Percentiles rank a stretch among this genome's conserved stretches.
Evolutionary conservation across 2,797 vertebrate genomes (phyloP).

Genomic region (Darevskia nairensis): DNA sequence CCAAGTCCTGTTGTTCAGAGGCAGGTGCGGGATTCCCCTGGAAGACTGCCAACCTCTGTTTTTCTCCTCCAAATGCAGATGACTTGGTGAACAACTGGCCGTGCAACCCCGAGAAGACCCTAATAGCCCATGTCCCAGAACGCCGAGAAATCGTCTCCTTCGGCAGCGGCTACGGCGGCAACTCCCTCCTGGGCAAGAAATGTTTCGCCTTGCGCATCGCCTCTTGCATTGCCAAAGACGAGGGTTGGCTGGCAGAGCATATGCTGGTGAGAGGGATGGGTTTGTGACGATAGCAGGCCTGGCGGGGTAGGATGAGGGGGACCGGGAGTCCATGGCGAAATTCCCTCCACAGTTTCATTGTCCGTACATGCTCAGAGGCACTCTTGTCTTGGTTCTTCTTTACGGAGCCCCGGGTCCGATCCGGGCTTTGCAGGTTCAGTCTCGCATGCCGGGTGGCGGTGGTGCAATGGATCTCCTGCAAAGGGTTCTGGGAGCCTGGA

Average conservation of each 20-base stretch:
- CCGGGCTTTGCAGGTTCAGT: no score
- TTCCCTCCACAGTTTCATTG: no score
- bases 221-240: constrained; percentile 91
- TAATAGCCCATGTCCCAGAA: constrained; percentile 90
- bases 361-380: neutral
- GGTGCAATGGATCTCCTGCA: neutral
- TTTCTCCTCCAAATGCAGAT: constrained; percentile 70
- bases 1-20: neutral
- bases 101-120: constrained; percentile 90
- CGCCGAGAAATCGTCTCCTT: constrained; percentile 89
- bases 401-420: neutral
- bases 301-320: fast-evolving
- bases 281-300: neutral
- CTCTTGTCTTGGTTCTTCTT: neutral
- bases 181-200: constrained; percentile 94
- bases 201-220: constrained; percentile 94
- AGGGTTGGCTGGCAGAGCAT: constrained; percentile 95
- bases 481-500: no score
- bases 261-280: constrained; percentile 87
- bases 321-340: no score
- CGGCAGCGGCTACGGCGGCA: constrained; percentile 94
- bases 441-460: neutral
- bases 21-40: neutral
- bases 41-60: neutral
- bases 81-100: constrained; percentile 87